Base-by-base conservation (phyloP, 2,797 vertebrate genomes). In the Paedocypris micromegethes region DNA sequence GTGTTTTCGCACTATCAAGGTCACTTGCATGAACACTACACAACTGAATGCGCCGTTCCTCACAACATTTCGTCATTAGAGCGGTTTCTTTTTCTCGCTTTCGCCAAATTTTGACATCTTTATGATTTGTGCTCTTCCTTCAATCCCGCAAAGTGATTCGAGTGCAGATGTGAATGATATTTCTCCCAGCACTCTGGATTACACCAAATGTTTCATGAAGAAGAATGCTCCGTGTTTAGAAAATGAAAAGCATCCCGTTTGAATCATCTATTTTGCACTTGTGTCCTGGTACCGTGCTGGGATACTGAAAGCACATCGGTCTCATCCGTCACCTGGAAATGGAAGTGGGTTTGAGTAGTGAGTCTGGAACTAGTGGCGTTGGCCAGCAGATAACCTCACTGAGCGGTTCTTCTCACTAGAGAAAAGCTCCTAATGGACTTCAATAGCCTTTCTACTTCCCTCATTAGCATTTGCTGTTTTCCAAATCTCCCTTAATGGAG, bases 381-480 rank as follows among this genome's bases (percentile, higher is more conserved):
- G 84, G 81, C 85, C 85, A 83, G 80, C 81, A 86, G 84, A 89
- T 88, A 86, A 85, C 84, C 85, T 86, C 83, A 77, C 77, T 78
- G 82, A 81, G 79, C 77, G 77, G 77, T 74, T 64, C 2, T 79
- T 81, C 83, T 84, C 82, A 82, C 85, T 80, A 76, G 80, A 84
- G 79, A 84, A 23, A 83, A 85, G 83, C 83, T 81, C 81, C 87
- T 91, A 91, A 91, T 91, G 90, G 88, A 90, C 86, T 84, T 61
- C 78, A 90, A 90, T 90, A 84, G 86, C 86, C 85, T 87, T 78
- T 84, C 80, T 74, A 77, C 79, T 80, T 83, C 83, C 83, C 86
- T 89, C 85, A 90, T 90, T 91, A 90, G 85, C 87, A 88, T 91
- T 89, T 86, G 84, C 85, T 88, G 84, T 83, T 88, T 83, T 86